Evolutionary conservation across 2,113 vertebrate genomes (phyloP), one percentile per base, ranked within the genome.

Genomic region (Dryoscopus gambensis): DNA sequence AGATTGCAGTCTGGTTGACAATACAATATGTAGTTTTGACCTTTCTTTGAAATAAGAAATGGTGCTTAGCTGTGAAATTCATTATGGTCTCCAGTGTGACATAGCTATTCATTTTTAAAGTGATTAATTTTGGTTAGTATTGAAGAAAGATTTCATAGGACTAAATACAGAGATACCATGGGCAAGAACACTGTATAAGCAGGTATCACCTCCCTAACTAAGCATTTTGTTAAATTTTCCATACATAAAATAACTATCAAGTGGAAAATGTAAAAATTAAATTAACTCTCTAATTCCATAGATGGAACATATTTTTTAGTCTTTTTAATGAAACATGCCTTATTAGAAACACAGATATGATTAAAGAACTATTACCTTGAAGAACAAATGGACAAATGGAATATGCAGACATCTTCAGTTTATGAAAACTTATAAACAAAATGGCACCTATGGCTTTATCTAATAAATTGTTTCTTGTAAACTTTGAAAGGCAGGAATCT

Each of bases 11-110:
- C 59, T 47, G 65, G 71, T 39, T 93, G 90, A 65, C 55, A 79
- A 84, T 40, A 84, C 53, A 27, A 46, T 89, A 44, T 74, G 77
- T 53, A 82, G 68, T 95, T 85, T 56, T 95, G 73, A 84, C 57
- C 71, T 93, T 96, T 90, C 68, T 88, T 92, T 93, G 64, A 95
- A 95, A 89, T 79, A 82, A 84, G 55, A 84, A 81, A 70, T 89
- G 63, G 53, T 95, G 60, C 76, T 93, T 67, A 31, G 46, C 87
- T 93, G 35, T 87, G 69, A 94, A 95, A 88, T 90, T 87, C 89
- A 65, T 84, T 93, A 68, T 70, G 47, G 57, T 84, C 62, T 95
- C 71, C 37, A 70, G 46, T 80, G 67, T 95, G 64, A 88, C 60
- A 78, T 30, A 82, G n/a, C 87, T 89, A 30, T 92, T 89, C 7